Percentiles rank a stretch among this genome's conserved stretches.
Evolutionary conservation across 2,113 vertebrate genomes (phyloP).

Genomic region (Catharus fuscescens): DNA sequence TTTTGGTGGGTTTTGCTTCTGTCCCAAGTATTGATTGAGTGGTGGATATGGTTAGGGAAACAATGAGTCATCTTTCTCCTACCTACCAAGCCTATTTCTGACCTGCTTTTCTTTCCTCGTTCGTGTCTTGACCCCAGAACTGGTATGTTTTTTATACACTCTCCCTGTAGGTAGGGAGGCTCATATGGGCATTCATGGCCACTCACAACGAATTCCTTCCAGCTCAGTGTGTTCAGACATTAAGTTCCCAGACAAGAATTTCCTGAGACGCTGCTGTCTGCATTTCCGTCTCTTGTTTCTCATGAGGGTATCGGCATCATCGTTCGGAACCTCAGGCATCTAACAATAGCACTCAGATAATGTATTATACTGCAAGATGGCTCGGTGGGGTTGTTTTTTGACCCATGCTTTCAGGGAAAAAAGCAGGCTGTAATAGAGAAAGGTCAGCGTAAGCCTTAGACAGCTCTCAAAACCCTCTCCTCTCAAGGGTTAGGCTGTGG

Average conservation of each 20-base stretch:
- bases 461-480: not conserved
- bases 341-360: not conserved
- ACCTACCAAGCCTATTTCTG: not conserved
- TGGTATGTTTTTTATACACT: not conserved
- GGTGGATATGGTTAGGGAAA: not conserved
- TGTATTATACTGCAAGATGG: not conserved
- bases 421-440: not conserved
- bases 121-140: not conserved
- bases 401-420: not conserved
- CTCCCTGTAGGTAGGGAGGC: not conserved
- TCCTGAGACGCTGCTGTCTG: not conserved
- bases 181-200: not conserved
- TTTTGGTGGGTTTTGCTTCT: not conserved
- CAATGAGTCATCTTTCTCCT: not conserved
- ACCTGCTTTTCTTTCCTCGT: not conserved
- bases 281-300: not conserved
- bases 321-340: not conserved
- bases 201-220: not conserved
- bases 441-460: not conserved
- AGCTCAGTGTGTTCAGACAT: slow-evolving; percentile 15
- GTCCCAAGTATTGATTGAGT: not conserved
- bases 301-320: not conserved
- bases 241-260: slow-evolving; percentile 11
- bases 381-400: not conserved
- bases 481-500: not conserved